A percentile compares a stretch with the other conserved stretches of the same genome.
These are phyloP conservation scores for Vanessa cardui DNA, from an alignment of 2,888 invertebrate genomes.

Conservation along the genomic window DNA sequence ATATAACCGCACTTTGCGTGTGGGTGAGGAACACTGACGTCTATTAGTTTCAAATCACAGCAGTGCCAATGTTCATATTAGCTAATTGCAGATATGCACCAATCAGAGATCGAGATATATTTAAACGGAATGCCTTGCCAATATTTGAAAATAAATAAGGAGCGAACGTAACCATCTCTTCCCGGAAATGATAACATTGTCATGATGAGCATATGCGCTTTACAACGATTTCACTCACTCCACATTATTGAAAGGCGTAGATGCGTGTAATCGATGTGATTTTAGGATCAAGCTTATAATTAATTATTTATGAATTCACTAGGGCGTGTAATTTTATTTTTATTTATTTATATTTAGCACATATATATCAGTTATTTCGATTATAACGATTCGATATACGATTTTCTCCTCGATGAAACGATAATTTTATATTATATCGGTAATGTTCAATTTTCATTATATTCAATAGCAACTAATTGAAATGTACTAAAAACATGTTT, in stretches of 20 bases:
- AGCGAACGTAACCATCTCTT: slow-evolving; percentile 40
- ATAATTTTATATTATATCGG: too few relatives aligned
- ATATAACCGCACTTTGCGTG: slow-evolving; percentile 64
- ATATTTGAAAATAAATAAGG: slow-evolving; percentile 51
- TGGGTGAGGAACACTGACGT: slow-evolving; percentile 62
- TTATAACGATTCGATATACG: too few relatives aligned
- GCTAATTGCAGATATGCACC: slow-evolving; percentile 62
- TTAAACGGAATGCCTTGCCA: slow-evolving; percentile 72
- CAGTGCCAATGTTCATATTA: slow-evolving; percentile 67
- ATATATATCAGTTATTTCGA: too few relatives aligned
- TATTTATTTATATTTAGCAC: too few relatives aligned
- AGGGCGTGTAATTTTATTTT: too few relatives aligned
- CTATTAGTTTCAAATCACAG: slow-evolving; percentile 61
- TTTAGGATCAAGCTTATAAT: not conserved
- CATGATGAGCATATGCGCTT: slow-evolving; percentile 1
- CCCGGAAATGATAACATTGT: slow-evolving; percentile 39
- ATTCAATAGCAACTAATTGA: too few relatives aligned
- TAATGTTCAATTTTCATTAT: too few relatives aligned
- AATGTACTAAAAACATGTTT: not conserved
- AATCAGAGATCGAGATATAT: slow-evolving; percentile 70
- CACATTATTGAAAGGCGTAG: not conserved
- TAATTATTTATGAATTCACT: too few relatives aligned
- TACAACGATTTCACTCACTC: not conserved
- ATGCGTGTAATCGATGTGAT: not conserved
- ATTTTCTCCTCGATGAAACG: too few relatives aligned